Evolutionary conservation across 1,140 invertebrate species (phyloP).

Genomic region (Andricus grossulariae): DNA sequence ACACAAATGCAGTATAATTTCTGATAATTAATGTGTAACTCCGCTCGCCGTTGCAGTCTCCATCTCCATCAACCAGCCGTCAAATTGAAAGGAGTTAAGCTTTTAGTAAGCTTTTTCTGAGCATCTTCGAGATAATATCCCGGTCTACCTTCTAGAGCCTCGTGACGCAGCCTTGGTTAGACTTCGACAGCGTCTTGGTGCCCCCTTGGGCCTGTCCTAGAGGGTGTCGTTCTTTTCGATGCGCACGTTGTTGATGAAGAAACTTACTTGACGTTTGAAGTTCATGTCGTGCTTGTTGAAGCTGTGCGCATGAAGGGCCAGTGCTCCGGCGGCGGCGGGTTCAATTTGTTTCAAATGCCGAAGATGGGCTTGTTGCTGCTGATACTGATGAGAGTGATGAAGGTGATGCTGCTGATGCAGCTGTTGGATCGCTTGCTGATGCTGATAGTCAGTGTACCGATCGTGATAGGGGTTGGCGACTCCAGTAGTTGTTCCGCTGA

Average conservation of each 20-base stretch:
- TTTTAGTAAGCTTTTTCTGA: background rate
- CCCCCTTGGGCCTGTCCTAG: constrained; percentile 50
- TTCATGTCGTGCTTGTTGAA: constrained; percentile 80
- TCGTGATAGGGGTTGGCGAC: constrained; percentile 71
- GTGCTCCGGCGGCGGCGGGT: constrained; percentile 73
- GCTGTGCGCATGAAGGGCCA: constrained; percentile 73
- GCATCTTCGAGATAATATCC: background rate
- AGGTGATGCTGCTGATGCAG: constrained; percentile 55
- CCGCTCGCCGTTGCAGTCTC: no score
- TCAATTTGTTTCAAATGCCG: constrained; percentile 70
- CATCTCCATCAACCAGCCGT: no score
- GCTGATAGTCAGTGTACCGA: constrained; percentile 58
- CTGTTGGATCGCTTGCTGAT: constrained; percentile 51
- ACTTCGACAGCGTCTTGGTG: background rate
- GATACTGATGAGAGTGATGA: constrained; percentile 51
- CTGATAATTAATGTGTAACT: no score
- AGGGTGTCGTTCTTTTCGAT: constrained; percentile 81
- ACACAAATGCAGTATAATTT: background rate
- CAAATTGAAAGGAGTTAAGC: background rate
- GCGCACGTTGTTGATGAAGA: constrained; percentile 85
- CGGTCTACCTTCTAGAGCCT: constrained; percentile 8
- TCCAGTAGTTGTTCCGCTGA: constrained; percentile 74
- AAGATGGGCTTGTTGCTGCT: constrained; percentile 58
- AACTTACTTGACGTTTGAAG: constrained; percentile 89
- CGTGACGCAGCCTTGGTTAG: background rate